Conservation (phyloP, 2,888 invertebrate genomes). For the Heliothis peltigera region DNA sequence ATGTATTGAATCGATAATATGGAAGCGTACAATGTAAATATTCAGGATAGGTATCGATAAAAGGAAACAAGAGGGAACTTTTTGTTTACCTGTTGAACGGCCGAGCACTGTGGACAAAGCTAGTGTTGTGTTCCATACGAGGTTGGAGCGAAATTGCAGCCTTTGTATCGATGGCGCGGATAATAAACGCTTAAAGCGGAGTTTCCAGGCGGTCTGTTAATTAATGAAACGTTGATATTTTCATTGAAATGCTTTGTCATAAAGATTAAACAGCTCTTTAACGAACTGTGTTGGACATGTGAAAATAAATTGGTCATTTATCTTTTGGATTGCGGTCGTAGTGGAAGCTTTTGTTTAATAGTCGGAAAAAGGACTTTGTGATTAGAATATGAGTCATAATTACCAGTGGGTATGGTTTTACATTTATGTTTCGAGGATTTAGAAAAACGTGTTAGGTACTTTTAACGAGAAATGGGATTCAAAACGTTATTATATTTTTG, state of each 20-base stretch:
- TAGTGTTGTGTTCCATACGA: slow-evolving; percentile 37
- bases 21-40: slow-evolving; percentile 18
- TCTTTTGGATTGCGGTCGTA: slow-evolving; percentile 18
- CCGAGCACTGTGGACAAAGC: slow-evolving; percentile 33
- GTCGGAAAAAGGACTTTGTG: slow-evolving; percentile 1
- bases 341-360: slow-evolving; percentile 3
- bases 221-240: slow-evolving; percentile 54
- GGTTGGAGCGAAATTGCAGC: slow-evolving; percentile 49
- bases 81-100: slow-evolving; percentile 69
- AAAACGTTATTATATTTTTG: slow-evolving; percentile 20
- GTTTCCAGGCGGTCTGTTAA: slow-evolving; percentile 38
- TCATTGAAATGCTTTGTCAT: slow-evolving; percentile 39
- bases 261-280: slow-evolving; percentile 46
- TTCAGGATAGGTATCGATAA: slow-evolving; percentile 44
- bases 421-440: not conserved
- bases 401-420: no score
- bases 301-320: slow-evolving; percentile 34
- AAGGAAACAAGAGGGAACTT: slow-evolving; percentile 51
- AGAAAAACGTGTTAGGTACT: not conserved
- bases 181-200: slow-evolving; percentile 53
- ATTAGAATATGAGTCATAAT: not conserved
- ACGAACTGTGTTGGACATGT: slow-evolving; percentile 34
- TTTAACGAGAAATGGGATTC: slow-evolving; percentile 3
- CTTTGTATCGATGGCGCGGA: slow-evolving; percentile 55
- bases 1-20: slow-evolving; percentile 24